Conservation (phyloP, 2,113 vertebrate species). For the Sturnus vulgaris region DNA sequence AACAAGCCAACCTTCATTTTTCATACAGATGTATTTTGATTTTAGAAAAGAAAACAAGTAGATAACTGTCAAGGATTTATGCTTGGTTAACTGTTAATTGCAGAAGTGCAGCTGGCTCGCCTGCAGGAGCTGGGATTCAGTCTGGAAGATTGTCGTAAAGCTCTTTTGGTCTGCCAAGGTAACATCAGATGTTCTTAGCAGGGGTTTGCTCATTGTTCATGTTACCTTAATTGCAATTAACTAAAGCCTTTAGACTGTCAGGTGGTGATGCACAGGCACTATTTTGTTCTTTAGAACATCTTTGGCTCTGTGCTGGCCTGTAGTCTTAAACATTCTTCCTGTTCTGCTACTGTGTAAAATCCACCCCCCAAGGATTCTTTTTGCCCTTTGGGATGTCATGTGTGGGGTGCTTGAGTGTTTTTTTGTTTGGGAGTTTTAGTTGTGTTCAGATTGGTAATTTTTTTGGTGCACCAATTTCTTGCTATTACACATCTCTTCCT, state of each 20-base stretch:
- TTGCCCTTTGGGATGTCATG: background rate
- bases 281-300: background rate
- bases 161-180: constrained; percentile 88
- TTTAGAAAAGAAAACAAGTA: background rate
- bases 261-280: background rate
- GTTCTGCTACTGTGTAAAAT: background rate
- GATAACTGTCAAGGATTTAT: background rate
- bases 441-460: background rate
- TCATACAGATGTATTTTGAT: background rate
- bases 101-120: constrained; percentile 85
- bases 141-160: constrained; percentile 86
- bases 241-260: background rate
- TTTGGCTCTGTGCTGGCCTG: background rate
- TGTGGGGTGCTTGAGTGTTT: background rate
- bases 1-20: background rate
- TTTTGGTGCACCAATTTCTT: background rate
- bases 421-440: background rate
- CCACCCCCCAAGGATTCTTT: background rate
- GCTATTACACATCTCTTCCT: background rate
- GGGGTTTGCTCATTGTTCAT: background rate
- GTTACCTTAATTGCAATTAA: background rate
- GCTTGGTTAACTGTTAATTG: background rate
- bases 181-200: background rate
- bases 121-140: constrained; percentile 90
- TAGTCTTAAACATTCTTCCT: background rate